Percentiles rank a stretch among this genome's conserved stretches.
Conservation (phyloP, 2,797 vertebrate species). For the Semaprochilodus insignis region DNA sequence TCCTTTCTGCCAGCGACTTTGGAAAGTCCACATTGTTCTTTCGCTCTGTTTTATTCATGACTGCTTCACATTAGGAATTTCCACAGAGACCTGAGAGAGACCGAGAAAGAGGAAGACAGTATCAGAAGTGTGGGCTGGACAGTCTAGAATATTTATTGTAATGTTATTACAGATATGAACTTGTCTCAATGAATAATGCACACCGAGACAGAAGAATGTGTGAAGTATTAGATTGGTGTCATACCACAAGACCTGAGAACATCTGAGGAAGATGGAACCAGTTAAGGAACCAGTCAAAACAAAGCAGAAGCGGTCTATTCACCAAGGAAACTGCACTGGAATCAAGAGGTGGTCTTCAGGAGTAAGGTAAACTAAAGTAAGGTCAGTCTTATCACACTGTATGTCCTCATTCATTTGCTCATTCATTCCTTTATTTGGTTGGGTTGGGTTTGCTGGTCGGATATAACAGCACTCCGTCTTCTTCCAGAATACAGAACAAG, state of each 20-base stretch:
- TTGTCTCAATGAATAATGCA: background rate
- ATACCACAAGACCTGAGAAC: background rate
- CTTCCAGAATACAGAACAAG: no score
- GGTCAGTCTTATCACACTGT: background rate
- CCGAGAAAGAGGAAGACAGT: conserved; percentile 31
- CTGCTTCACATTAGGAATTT: conserved; percentile 47
- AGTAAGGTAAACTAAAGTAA: background rate
- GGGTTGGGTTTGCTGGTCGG: no score
- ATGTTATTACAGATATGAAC: conserved; percentile 31
- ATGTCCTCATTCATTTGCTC: no score
- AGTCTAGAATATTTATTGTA: background rate
- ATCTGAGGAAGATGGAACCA: background rate
- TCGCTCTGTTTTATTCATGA: conserved; percentile 71
- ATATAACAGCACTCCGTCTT: no score
- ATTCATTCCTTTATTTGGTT: no score
- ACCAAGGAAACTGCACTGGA: background rate
- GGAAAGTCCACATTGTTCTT: conserved; percentile 65
- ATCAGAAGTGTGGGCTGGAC: background rate
- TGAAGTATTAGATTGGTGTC: background rate
- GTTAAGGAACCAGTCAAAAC: background rate
- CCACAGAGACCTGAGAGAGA: conserved; percentile 9
- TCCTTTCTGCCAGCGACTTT: conserved; percentile 63
- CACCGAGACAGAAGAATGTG: background rate
- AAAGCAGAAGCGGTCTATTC: background rate
- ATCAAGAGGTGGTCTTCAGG: no score